These are phyloP conservation scores for Virgularia gustaviana DNA, from an alignment of 92 coral and sea anemone species.

Conservation along the genomic window DNA sequence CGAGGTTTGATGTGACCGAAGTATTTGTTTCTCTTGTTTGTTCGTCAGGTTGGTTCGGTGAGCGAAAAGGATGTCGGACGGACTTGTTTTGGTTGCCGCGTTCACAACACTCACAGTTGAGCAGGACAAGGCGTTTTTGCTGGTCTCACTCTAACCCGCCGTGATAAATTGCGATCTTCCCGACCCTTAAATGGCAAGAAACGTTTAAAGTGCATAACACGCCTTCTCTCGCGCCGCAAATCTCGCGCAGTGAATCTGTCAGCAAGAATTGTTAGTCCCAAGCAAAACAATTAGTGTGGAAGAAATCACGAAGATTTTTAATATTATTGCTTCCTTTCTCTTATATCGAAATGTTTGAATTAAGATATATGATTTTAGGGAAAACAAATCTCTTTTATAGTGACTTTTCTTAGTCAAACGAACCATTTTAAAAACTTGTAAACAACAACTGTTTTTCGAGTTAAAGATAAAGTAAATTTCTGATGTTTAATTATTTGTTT, in stretches of 20 bases:
- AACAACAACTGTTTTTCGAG: no score
- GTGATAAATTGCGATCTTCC: not conserved
- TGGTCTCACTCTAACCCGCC: no score
- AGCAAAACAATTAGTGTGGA: conserved; percentile 6
- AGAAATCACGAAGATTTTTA: not conserved
- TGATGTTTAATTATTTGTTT: no score
- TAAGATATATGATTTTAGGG: no score
- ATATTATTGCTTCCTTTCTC: not conserved
- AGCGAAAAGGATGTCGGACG: conserved; percentile 32
- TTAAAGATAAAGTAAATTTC: no score
- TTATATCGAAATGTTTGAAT: not conserved
- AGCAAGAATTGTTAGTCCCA: conserved; percentile 28
- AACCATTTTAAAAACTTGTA: no score
- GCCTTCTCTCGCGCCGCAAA: no score
- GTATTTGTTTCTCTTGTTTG: not conserved
- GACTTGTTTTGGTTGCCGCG: no score
- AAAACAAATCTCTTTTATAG: no score
- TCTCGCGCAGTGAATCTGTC: conserved; percentile 9
- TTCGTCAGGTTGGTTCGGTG: conserved; percentile 2
- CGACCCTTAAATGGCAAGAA: conserved; percentile 6
- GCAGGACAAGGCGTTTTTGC: no score
- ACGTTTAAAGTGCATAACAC: not conserved
- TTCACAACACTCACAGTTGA: no score
- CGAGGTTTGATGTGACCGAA: conserved; percentile 33
- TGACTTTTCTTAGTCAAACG: no score